Base-by-base conservation (phyloP, 2,888 invertebrate genomes). In the Apeira syringaria region DNA sequence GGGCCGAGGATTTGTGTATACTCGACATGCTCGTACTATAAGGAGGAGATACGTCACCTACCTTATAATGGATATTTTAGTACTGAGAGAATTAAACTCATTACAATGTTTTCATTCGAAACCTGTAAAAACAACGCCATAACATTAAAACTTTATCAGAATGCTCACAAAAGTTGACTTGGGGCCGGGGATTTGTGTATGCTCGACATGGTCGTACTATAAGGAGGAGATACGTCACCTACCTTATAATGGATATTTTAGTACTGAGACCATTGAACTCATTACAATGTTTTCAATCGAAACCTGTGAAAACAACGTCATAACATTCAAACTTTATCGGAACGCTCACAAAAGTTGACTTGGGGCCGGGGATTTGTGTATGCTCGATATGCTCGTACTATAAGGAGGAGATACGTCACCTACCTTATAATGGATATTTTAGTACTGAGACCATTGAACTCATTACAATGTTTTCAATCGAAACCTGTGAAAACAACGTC, bases 291-390 rank as follows among this genome's bases (percentile, higher is more conserved):
- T 45, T 44, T 35, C 41, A 24, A 39, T 42, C 42, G 36, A 13
- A 51, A 50, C 41, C 47, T 47, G 42, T 45, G 41, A 54, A 53
- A 47, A 48, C 46, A 54, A 47, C 46, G 44, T 34, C 48, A 50
- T 50, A 53, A 53, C 48, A 46, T 46, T 38, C 25, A 11, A 50
- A 53, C 46, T 53, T 47, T 41, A 43, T 41, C 35, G 37, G 35
- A 24, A 39, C 28, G 43, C 30, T 38, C 35, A 35, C 34, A 35
- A 50, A 52, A 45, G 47, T 50, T 50, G 26, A 32, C 29, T 32
- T 3, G 4, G 6, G 6, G 6, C 20, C 24, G 22, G 24, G 12
- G 32, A 2, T 12, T 12, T 29, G 29, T 32, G 10, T 13, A n/a
- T n/a, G n/a, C n/a, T n/a, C n/a, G n/a, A n/a, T n/a, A n/a, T n/a